Evolutionary conservation across 2,797 vertebrate genomes (phyloP).

Genomic region (Poecilia velifera): DNA sequence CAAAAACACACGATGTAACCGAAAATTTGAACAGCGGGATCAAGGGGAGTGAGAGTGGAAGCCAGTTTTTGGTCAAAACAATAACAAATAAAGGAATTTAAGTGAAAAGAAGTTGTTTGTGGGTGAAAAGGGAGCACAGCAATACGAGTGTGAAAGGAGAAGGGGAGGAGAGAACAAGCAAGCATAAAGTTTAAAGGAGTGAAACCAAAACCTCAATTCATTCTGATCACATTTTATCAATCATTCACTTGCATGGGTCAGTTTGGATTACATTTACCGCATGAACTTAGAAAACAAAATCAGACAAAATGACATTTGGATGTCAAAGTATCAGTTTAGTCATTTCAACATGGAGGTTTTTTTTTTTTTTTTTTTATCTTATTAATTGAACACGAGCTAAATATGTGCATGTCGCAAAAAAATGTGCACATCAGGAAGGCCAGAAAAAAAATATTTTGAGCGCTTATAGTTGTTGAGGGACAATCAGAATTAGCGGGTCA

Average conservation of each 20-base stretch:
- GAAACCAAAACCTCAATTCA: slow-evolving; percentile 60
- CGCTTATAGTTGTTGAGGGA: not conserved
- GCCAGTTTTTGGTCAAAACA: slow-evolving; percentile 10
- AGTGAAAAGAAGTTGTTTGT: slow-evolving; percentile 1
- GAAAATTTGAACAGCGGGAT: slow-evolving; percentile 44
- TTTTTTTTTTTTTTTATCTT: not conserved
- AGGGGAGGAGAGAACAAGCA: slow-evolving; percentile 15
- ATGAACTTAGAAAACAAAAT: not conserved
- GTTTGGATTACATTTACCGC: slow-evolving; percentile 7
- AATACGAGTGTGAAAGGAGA: slow-evolving; percentile 24
- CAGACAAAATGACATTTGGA: not conserved
- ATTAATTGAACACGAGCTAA: not conserved
- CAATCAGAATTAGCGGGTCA: not conserved
- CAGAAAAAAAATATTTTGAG: not conserved
- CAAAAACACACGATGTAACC: slow-evolving; percentile 31
- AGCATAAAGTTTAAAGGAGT: slow-evolving; percentile 25
- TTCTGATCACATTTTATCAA: slow-evolving; percentile 22
- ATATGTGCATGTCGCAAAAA: not conserved
- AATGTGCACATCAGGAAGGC: not conserved
- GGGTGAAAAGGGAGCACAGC: slow-evolving; percentile 10
- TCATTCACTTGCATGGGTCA: not conserved
- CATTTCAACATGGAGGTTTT: no score
- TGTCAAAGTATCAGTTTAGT: not conserved
- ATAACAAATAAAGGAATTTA: slow-evolving; percentile 14
- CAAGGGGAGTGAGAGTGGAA: slow-evolving; percentile 36